A percentile compares a stretch with the other conserved stretches of the same genome.
These are phyloP conservation scores for Thymelicus lineola DNA, from an alignment of 2,888 invertebrate species.

Conservation along the genomic window DNA sequence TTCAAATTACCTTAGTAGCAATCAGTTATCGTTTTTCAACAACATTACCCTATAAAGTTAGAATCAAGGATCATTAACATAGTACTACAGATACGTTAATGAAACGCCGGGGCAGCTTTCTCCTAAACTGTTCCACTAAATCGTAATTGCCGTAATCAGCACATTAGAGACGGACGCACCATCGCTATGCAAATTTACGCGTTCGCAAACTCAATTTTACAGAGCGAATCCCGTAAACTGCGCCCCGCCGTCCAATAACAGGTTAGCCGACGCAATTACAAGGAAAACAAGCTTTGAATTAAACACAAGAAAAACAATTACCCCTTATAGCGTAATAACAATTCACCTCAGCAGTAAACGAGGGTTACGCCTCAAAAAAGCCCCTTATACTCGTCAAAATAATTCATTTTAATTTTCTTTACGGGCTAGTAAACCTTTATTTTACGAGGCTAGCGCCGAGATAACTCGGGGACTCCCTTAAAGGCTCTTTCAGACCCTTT, in stretches of 20 bases:
- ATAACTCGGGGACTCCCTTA: constrained; percentile 81
- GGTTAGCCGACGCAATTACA: constrained; percentile 54
- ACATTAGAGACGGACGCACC: constrained; percentile 24
- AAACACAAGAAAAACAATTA: constrained; percentile 73
- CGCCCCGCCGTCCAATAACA: constrained; percentile 48
- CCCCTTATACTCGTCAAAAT: constrained; percentile 82
- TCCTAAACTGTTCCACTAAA: constrained; percentile 17
- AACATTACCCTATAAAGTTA: no score
- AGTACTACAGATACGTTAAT: constrained; percentile 13
- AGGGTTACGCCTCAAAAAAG: constrained; percentile 54
- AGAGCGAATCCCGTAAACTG: constrained; percentile 42
- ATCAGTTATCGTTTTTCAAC: no score
- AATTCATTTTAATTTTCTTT: constrained; percentile 86
- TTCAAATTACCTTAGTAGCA: no score
- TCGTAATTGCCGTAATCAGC: constrained; percentile 27
- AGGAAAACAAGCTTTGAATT: constrained; percentile 56
- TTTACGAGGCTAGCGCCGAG: constrained; percentile 78
- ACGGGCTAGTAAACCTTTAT: constrained; percentile 84
- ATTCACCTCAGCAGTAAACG: constrained; percentile 67
- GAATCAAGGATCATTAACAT: constrained; percentile 7
- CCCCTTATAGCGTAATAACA: constrained; percentile 69
- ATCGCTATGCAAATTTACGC: constrained; percentile 41
- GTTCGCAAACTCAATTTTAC: constrained; percentile 44
- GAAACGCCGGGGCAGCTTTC: constrained; percentile 1
- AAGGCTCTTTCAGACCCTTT: constrained; percentile 71